Evolutionary conservation across 2,888 invertebrate species (phyloP).

Genomic region (Protodeltote pygarga): DNA sequence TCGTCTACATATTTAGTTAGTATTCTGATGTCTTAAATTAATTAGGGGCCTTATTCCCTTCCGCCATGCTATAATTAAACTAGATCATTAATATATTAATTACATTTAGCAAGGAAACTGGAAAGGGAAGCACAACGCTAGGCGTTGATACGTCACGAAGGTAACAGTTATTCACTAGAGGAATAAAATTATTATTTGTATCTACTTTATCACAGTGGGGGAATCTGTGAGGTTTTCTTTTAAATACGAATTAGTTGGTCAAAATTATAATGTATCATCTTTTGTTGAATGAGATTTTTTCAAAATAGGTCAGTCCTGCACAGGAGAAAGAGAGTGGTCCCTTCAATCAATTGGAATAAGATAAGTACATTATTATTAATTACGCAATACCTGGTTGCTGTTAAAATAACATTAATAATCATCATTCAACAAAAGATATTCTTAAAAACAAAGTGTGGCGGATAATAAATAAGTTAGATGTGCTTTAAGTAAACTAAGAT

Average conservation of each 20-base stretch:
- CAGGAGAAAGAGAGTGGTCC: too few relatives aligned
- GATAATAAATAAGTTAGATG: constrained; percentile 19
- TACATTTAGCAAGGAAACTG: constrained; percentile 36
- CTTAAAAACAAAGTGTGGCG: background rate
- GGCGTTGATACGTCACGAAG: constrained; percentile 54
- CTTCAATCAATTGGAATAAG: too few relatives aligned
- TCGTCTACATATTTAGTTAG: too few relatives aligned
- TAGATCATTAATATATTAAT: constrained; percentile 24
- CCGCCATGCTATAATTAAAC: constrained; percentile 24
- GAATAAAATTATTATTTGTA: constrained; percentile 66
- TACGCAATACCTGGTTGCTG: too few relatives aligned
- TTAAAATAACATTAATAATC: background rate
- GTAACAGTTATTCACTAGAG: constrained; percentile 55
- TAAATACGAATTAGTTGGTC: background rate
- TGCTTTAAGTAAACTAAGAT: constrained; percentile 11
- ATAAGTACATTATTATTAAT: too few relatives aligned
- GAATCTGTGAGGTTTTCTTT: constrained; percentile 73
- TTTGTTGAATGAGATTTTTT: constrained; percentile 3
- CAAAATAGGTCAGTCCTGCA: too few relatives aligned
- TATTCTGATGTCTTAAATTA: too few relatives aligned
- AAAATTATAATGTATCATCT: background rate
- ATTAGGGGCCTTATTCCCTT: constrained; percentile 20
- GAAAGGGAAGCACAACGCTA: constrained; percentile 45
- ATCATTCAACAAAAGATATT: constrained; percentile 18
- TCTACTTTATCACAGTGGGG: constrained; percentile 74